Evolutionary conservation across 2,797 vertebrate genomes (phyloP), one percentile per base, ranked within the genome.

Genomic region (Pelobates cultripes): DNA sequence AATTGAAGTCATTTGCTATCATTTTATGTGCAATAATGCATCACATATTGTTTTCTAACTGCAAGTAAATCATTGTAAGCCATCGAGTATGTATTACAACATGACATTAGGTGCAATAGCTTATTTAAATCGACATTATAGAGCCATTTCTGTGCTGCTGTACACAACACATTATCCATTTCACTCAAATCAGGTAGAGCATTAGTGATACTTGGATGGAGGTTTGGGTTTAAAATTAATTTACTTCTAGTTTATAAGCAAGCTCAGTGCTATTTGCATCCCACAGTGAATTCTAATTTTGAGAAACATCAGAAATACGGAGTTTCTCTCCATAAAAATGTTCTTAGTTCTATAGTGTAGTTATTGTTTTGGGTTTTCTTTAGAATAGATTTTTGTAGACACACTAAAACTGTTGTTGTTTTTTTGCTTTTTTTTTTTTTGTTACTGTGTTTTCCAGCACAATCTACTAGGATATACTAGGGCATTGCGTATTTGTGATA

Each of bases 1-100:
- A 84, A 84, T 76, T 80, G 82, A 84, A 79, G 82, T 43, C 82
- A 84, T 84, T 84, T 84, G 75, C 77, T 79, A 79, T 80, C 77
- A 84, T 84, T 84, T 84, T 84, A 79, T 84, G 82, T 72, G 72
- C 82, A 84, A 84, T 80, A 84, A 84, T 84, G 82, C 77, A 84
- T 79, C 47, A 41, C 82, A 84, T 84, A 84, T 84, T 84, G 82
- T 84, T 84, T 84, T 84, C 73, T 84, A 84, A 84, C 82, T 84
- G 82, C 82, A 84, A 79, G 82, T 79, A 84, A 84, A 84, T 84
- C 72, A 79, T 76, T 72, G 82, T 84, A 84, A 67, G 82, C 82
- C 78, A 84, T 74, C 72, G 75, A 79, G 82, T 77, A 84, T 84
- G 67, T 84, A 84, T 84, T 84, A 79, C 67, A 84, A 84, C 73